These are phyloP conservation scores for Cyphomyrmex costatus DNA, from an alignment of 1,140 invertebrate species.

Conservation along the genomic window DNA sequence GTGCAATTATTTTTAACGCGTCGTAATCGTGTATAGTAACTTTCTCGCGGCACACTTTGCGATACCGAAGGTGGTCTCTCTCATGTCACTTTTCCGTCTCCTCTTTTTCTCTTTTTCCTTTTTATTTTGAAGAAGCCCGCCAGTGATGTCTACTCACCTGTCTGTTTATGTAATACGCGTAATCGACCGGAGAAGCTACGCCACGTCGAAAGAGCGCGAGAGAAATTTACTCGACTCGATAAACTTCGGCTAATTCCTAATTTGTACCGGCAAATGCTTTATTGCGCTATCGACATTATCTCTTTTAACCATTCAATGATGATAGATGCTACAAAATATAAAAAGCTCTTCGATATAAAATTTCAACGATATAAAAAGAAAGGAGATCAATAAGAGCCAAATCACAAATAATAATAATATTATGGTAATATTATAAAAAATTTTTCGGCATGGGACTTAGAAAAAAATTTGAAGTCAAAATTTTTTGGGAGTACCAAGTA, in stretches of 20 bases:
- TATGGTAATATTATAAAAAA: too few species aligned
- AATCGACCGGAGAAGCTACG: slow-evolving; percentile 51
- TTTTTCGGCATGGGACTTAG: too few species aligned
- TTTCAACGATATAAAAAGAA: slow-evolving; percentile 7
- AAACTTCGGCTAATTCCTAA: background rate
- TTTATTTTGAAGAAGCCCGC: slow-evolving; percentile 40
- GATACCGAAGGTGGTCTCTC: background rate
- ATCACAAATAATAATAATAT: background rate
- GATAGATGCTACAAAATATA: background rate
- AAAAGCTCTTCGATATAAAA: background rate
- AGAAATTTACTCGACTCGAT: slow-evolving; percentile 71
- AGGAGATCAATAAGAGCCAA: background rate
- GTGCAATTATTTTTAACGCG: slow-evolving; percentile 66
- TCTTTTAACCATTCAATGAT: background rate
- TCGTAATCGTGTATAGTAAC: slow-evolving; percentile 69
- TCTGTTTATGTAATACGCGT: slow-evolving; percentile 52
- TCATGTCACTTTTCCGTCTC: slow-evolving; percentile 33
- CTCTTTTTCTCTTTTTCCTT: slow-evolving; percentile 13
- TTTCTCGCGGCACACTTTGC: slow-evolving; percentile 65
- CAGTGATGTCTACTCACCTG: background rate
- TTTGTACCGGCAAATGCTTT: background rate
- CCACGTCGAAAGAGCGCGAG: slow-evolving; percentile 35
- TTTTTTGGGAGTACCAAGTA: too few species aligned
- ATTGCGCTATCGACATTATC: slow-evolving; percentile 10
- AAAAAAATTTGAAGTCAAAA: too few species aligned